These are phyloP conservation scores for Lacanobia oleracea DNA, from an alignment of 2,888 invertebrate species.

Conservation along the genomic window DNA sequence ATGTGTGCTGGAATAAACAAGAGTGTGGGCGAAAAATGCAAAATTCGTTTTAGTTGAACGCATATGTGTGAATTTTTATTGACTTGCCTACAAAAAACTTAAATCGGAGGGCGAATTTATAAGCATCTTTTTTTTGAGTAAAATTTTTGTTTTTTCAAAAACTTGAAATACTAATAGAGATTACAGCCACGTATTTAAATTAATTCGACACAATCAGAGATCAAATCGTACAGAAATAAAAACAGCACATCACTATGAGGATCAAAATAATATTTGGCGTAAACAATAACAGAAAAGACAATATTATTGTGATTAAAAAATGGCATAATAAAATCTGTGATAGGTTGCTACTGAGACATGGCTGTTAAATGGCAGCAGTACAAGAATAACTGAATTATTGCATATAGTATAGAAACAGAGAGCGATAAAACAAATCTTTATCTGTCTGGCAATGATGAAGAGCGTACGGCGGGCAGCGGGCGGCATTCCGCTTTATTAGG, in stretches of 20 bases:
- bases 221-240: conserved; percentile 29
- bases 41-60: conserved; percentile 35
- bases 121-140: no score
- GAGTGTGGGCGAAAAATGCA: conserved; percentile 26
- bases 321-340: conserved; percentile 14
- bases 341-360: conserved; percentile 33
- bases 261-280: conserved; percentile 47
- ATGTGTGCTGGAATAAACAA: conserved; percentile 34
- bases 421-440: conserved; percentile 68
- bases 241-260: conserved; percentile 4
- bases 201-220: conserved; percentile 13
- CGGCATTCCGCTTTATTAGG: conserved; percentile 84
- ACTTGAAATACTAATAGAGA: conserved; percentile 20
- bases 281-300: conserved; percentile 34
- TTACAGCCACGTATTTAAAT: conserved; percentile 18
- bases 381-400: conserved; percentile 47
- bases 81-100: no score
- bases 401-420: conserved; percentile 37
- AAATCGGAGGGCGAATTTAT: no score
- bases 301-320: conserved; percentile 1
- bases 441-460: conserved; percentile 70
- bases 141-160: no score
- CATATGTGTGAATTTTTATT: conserved; percentile 17
- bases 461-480: conserved; percentile 66
- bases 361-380: conserved; percentile 14